A percentile compares a stretch with the other conserved stretches of the same genome.
Evolutionary conservation across 2,113 vertebrate genomes (phyloP).

Genomic region (Pleuronectes platessa): DNA sequence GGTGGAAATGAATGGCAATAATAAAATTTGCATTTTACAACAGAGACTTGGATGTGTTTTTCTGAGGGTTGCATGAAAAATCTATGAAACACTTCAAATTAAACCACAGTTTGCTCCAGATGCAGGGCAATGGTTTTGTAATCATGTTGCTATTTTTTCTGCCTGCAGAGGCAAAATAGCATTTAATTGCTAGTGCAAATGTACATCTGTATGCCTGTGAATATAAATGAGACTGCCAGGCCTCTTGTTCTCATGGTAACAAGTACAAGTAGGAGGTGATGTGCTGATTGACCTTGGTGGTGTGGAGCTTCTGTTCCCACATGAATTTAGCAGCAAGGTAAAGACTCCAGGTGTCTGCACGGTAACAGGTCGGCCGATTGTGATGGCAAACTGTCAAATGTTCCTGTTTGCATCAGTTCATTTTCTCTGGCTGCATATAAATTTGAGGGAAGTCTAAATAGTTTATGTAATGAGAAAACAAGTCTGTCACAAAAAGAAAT

Average conservation of each 20-base stretch:
- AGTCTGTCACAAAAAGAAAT: conserved; percentile 55
- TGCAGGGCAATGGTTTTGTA: conserved; percentile 35
- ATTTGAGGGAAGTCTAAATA: conserved; percentile 31
- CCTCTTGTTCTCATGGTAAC: conserved; percentile 82
- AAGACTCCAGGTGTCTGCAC: conserved; percentile 23
- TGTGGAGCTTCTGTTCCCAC: conserved; percentile 53
- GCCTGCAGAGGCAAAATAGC: conserved; percentile 65
- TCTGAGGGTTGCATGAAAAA: conserved; percentile 47
- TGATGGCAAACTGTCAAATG: conserved; percentile 18
- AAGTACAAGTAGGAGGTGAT: conserved; percentile 66
- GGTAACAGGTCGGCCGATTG: not conserved
- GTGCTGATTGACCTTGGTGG: conserved; percentile 76
- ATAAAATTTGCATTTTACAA: conserved; percentile 60
- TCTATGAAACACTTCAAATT: conserved; percentile 45
- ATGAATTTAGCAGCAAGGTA: conserved; percentile 51
- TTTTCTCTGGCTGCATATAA: conserved; percentile 29
- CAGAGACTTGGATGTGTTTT: conserved; percentile 38
- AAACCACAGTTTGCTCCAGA: conserved; percentile 40
- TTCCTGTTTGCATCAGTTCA: not conserved
- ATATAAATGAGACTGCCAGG: conserved; percentile 75
- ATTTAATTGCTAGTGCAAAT: conserved; percentile 78
- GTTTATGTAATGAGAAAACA: conserved; percentile 54
- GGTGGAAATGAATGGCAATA: conserved; percentile 32
- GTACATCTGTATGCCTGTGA: conserved; percentile 77
- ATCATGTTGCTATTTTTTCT: conserved; percentile 39